Base-by-base conservation (phyloP, 2,888 invertebrate genomes). In the Heliconius ethilla region DNA sequence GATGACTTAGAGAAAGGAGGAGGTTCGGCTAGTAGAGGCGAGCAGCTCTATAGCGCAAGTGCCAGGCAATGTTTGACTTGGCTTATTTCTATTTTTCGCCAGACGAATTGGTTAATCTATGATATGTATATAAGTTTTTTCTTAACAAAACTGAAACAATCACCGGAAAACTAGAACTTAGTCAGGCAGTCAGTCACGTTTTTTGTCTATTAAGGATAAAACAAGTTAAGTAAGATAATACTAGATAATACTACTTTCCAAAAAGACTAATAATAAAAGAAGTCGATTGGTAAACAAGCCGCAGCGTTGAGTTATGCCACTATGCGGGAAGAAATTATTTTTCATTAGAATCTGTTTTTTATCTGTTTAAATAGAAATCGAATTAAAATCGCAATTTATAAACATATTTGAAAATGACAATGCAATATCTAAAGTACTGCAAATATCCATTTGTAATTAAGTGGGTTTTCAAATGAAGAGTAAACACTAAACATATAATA, bases 401-500 rank as follows among this genome's bases (percentile, higher is more conserved):
- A 11, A 13, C 25, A 62, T 62, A 33, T 65, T 29, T 33, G 3
- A 15, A 65, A 29, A 65, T 65, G 29, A 29, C 29, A 65, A 29
- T 27, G 65, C 33, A 65, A 66, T n/a, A n/a, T 5, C 10, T 22
- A 37, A 33, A 67, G 66, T n/a, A 67, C 22, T 22, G 33, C 11
- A 27, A 63, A 63, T 63, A 63, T 27, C 27, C 18, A 63, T 65
- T 65, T 65, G 29, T 65, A 37, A 67, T n/a, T n/a, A n/a, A 67
- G 37, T 67, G 29, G 37, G n/a, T 67, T 67, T 40, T 67, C 37
- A 67, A 37, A 67, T 67, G 67, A 67, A 67, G 37, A 67, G 67
- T 67, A 37, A 67, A 67, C 67, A 67, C 37, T 40, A 2, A 67
- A 67, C 40, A n/a, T n/a, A n/a, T 37, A 22, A 33, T 67, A 67